These are phyloP conservation scores for Rhynchophorus ferrugineus DNA, from an alignment of 1,140 invertebrate genomes.

Conservation along the genomic window DNA sequence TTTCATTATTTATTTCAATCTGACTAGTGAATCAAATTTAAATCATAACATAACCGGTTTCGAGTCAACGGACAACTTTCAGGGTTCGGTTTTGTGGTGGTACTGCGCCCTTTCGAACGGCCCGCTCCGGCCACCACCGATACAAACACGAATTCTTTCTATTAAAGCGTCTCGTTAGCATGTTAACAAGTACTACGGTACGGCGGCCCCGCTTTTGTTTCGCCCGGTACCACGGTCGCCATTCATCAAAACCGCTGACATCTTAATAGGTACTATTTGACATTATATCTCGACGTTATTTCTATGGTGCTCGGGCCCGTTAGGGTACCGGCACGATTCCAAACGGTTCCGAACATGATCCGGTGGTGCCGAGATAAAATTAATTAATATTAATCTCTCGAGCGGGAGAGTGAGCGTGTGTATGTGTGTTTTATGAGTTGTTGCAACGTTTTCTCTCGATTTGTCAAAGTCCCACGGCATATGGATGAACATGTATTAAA, in stretches of 20 bases:
- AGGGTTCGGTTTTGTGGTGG: too few species aligned
- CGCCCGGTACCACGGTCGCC: conserved; percentile 7
- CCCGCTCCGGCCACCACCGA: too few species aligned
- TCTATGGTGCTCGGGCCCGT: conserved; percentile 15
- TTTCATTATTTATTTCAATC: too few species aligned
- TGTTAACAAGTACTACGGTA: conserved; percentile 19
- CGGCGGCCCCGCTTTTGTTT: conserved; percentile 1
- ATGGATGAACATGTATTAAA: too few species aligned
- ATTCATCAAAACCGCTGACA: conserved; percentile 25
- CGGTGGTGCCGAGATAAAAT: conserved; percentile 24
- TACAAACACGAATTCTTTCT: neutral
- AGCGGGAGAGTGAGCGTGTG: neutral
- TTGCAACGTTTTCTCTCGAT: too few species aligned
- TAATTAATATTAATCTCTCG: conserved; percentile 25
- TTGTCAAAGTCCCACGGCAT: too few species aligned
- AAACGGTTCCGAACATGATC: conserved; percentile 22
- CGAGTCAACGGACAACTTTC: too few species aligned
- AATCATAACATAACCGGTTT: too few species aligned
- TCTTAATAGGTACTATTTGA: conserved; percentile 26
- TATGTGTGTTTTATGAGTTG: too few species aligned
- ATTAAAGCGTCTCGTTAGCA: conserved; percentile 18
- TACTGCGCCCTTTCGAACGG: too few species aligned
- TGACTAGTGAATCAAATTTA: too few species aligned
- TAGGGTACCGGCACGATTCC: conserved; percentile 9
- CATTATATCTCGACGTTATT: conserved; percentile 24